Conservation (phyloP, 2,888 invertebrate species). For the Ennomos erosarius region DNA sequence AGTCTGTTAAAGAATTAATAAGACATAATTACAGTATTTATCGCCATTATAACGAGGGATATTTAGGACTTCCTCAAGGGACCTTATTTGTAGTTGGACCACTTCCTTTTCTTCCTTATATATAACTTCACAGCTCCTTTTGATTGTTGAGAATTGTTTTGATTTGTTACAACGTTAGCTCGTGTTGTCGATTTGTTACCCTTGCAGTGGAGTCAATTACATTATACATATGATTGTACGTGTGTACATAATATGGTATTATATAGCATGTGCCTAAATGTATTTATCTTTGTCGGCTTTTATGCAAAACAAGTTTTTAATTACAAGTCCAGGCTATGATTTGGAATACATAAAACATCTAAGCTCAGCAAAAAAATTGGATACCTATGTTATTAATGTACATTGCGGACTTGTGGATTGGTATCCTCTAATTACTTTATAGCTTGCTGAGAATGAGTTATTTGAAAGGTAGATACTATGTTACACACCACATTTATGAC, state of each 20-base stretch:
- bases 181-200: slow-evolving; percentile 1
- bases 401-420: no score
- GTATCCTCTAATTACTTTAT: no score
- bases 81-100: slow-evolving; percentile 26
- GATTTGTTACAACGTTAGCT: slow-evolving; percentile 5
- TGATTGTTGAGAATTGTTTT: background rate
- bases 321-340: no score
- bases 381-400: no score
- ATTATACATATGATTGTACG: background rate
- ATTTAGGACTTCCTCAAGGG: slow-evolving; percentile 30
- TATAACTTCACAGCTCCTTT: slow-evolving; percentile 19
- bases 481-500: background rate
- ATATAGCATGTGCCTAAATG: no score
- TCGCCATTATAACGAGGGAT: background rate
- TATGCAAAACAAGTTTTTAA: no score
- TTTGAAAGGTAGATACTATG: no score
- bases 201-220: background rate
- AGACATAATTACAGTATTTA: slow-evolving; percentile 7
- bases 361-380: no score
- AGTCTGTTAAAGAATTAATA: background rate
- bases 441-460: no score
- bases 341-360: no score
- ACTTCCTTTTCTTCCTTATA: slow-evolving; percentile 25
- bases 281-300: no score
- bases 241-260: background rate